phyloP scores from a whole-genome alignment of 2,113 vertebrate genomes.

The Heterochromis multidens region DNA sequence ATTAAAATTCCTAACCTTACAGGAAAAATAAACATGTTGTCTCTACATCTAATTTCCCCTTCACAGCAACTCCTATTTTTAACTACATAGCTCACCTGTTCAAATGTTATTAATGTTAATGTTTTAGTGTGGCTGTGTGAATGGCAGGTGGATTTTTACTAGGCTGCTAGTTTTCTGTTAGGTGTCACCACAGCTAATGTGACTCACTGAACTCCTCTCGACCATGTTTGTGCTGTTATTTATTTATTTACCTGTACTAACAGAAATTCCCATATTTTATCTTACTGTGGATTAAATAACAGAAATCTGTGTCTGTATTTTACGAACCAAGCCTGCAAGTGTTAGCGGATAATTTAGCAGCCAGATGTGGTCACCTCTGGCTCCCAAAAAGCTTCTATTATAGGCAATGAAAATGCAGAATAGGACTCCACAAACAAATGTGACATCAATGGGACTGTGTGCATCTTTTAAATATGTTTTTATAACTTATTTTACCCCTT shows the following conservation, averaged over 20 bases:
- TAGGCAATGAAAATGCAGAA: neutral
- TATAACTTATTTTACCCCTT: too few relatives aligned
- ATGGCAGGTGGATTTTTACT: neutral
- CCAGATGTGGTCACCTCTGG: neutral
- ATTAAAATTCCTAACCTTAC: accelerated
- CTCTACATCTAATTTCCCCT: neutral
- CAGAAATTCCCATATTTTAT: neutral
- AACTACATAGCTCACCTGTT: neutral
- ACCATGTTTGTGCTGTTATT: accelerated
- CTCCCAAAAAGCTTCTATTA: neutral
- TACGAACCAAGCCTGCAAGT: neutral
- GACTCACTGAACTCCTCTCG: neutral
- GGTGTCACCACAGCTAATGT: neutral
- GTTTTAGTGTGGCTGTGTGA: neutral
- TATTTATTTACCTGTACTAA: neutral
- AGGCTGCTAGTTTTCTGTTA: neutral
- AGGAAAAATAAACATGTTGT: neutral
- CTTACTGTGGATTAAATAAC: neutral
- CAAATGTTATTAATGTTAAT: neutral
- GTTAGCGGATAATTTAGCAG: neutral
- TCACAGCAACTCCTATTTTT: neutral
- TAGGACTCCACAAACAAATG: neutral
- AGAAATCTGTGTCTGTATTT: neutral
- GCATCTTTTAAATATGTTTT: neutral
- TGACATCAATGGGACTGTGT: too few relatives aligned